These are phyloP conservation scores for Lypha dubia DNA, from an alignment of 2,888 invertebrate species.

Conservation along the genomic window DNA sequence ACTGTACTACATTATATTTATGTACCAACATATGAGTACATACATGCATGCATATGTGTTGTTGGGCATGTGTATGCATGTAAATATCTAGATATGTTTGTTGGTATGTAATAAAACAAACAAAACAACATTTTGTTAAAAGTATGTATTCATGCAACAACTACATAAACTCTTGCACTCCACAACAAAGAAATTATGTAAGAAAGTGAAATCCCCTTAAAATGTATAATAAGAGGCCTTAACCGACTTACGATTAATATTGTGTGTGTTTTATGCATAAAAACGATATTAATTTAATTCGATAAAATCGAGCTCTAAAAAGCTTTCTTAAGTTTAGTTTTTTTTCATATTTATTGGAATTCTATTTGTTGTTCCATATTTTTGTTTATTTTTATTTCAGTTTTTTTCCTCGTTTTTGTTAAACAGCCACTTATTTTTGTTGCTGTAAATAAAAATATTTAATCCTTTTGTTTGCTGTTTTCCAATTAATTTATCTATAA, in stretches of 20 bases:
- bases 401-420: too few relatives aligned
- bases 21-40: too few relatives aligned
- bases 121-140: slow-evolving; percentile 28
- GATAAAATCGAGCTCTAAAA: too few relatives aligned
- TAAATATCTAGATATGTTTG: not conserved
- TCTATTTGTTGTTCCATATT: not conserved
- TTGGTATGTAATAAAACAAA: not conserved
- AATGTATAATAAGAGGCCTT: slow-evolving; percentile 33
- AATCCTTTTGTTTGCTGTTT: slow-evolving; percentile 36
- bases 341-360: not conserved
- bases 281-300: not conserved
- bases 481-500: not conserved
- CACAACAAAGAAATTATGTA: slow-evolving; percentile 66
- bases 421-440: slow-evolving; percentile 36
- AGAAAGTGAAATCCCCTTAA: slow-evolving; percentile 69
- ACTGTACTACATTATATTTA: too few relatives aligned
- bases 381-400: too few relatives aligned
- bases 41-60: not conserved
- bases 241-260: not conserved
- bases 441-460: slow-evolving; percentile 17
- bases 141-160: slow-evolving; percentile 6
- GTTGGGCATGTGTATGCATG: too few relatives aligned
- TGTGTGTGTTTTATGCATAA: slow-evolving; percentile 10
- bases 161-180: slow-evolving; percentile 22
- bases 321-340: too few relatives aligned